These are phyloP conservation scores for Eulemur macaco DNA, from an alignment of 2,113 vertebrate genomes.

Conservation along the genomic window DNA sequence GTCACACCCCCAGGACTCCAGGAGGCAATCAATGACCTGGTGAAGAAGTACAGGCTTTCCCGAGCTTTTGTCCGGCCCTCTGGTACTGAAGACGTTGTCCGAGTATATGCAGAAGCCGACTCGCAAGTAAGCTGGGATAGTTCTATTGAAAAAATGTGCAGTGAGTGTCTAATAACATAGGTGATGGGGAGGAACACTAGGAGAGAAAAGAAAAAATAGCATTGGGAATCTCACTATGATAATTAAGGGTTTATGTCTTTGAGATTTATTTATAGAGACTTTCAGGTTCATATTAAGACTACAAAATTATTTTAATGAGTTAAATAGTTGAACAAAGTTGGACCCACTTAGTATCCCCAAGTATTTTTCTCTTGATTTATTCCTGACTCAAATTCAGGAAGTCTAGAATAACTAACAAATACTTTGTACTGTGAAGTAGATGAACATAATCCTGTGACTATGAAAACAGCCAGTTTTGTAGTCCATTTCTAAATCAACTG, in stretches of 20 bases:
- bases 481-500: neutral
- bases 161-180: neutral
- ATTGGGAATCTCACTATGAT: neutral
- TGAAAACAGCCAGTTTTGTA: neutral
- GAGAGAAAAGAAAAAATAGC: neutral
- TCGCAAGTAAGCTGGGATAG: constrained; percentile 89
- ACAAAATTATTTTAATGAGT: neutral
- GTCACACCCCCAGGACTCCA: constrained; percentile 91
- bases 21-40: constrained; percentile 88
- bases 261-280: neutral
- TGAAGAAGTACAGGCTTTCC: constrained; percentile 86
- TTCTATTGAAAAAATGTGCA: neutral
- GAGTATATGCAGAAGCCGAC: constrained; percentile 95
- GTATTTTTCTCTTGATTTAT: constrained; percentile 8
- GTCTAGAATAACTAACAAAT: neutral
- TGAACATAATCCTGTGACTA: neutral
- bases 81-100: constrained; percentile 94
- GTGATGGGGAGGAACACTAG: neutral
- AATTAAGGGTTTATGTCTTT: neutral
- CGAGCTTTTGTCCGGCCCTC: constrained; percentile 96
- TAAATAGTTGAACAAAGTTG: neutral
- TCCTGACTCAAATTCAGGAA: too few species aligned
- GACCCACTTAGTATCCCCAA: neutral
- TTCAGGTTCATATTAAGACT: neutral
- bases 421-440: neutral